These are phyloP conservation scores for Paradoxurus hermaphroditus DNA, from an alignment of 2,113 vertebrate genomes.

Conservation along the genomic window DNA sequence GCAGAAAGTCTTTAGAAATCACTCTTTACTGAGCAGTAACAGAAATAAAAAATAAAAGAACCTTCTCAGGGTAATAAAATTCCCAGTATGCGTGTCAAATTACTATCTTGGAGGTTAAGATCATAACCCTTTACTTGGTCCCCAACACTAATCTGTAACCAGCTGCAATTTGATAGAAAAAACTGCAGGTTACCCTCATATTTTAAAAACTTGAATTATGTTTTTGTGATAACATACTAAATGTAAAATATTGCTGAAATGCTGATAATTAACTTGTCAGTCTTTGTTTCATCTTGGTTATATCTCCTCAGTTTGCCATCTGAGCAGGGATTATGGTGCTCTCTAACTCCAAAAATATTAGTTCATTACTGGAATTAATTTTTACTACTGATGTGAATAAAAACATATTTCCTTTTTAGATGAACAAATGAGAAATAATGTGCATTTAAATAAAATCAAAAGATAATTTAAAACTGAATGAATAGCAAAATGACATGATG, in stretches of 20 bases:
- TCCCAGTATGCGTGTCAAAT: not conserved
- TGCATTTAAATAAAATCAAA: not conserved
- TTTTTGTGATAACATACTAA: not conserved
- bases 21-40: not conserved
- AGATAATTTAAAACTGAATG: not conserved
- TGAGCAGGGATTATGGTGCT: not conserved
- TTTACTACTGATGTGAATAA: not conserved
- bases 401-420: constrained; percentile 9
- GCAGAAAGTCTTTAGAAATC: not conserved
- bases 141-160: not conserved
- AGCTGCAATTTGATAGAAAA: not conserved
- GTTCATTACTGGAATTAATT: not conserved
- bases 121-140: not conserved
- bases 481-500: not conserved
- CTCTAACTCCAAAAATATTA: not conserved
- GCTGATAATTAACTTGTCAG: not conserved
- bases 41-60: constrained; percentile 1
- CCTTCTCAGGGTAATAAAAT: not conserved
- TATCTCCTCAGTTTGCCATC: not conserved
- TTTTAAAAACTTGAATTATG: not conserved
- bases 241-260: not conserved
- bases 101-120: not conserved
- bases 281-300: not conserved
- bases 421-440: not conserved
- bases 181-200: not conserved